Evolutionary conservation across 2,113 vertebrate genomes (phyloP).

Genomic region (Monarcha castaneiventris): DNA sequence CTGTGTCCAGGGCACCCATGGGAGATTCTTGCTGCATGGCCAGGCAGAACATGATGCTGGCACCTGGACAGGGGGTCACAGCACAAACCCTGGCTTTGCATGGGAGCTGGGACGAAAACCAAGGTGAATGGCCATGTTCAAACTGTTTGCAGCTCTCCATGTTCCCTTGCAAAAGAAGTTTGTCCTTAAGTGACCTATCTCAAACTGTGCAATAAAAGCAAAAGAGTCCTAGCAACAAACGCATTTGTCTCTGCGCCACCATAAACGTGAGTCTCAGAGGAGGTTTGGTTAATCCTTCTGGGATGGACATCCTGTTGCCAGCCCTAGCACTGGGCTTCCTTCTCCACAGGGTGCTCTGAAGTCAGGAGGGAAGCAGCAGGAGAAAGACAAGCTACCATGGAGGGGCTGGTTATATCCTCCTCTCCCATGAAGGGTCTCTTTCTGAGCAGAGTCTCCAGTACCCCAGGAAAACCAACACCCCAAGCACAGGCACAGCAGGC

Average conservation of each 20-base stretch:
- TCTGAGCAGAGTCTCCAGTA: neutral
- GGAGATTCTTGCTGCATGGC: neutral
- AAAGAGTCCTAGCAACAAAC: neutral
- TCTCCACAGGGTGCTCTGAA: neutral
- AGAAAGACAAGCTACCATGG: neutral
- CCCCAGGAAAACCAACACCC: neutral
- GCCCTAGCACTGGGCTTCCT: neutral
- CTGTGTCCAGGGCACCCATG: neutral
- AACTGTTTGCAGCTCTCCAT: neutral
- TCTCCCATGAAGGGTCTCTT: neutral
- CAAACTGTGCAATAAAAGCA: neutral
- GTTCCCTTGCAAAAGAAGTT: neutral
- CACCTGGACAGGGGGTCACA: neutral
- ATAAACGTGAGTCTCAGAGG: neutral
- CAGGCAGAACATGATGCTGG: fast-evolving
- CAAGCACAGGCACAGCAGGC: neutral
- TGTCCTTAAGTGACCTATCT: neutral
- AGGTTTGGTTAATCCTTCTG: neutral
- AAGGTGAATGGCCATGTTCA: neutral
- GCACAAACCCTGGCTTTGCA: neutral
- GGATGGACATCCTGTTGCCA: neutral
- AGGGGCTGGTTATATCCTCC: neutral
- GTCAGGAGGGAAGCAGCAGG: neutral
- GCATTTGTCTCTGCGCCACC: fast-evolving
- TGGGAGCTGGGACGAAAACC: neutral